Percentiles rank a stretch among this genome's conserved stretches.
Evolutionary conservation across 1,140 invertebrate genomes (phyloP).

Genomic region (Portunus trituberculatus): DNA sequence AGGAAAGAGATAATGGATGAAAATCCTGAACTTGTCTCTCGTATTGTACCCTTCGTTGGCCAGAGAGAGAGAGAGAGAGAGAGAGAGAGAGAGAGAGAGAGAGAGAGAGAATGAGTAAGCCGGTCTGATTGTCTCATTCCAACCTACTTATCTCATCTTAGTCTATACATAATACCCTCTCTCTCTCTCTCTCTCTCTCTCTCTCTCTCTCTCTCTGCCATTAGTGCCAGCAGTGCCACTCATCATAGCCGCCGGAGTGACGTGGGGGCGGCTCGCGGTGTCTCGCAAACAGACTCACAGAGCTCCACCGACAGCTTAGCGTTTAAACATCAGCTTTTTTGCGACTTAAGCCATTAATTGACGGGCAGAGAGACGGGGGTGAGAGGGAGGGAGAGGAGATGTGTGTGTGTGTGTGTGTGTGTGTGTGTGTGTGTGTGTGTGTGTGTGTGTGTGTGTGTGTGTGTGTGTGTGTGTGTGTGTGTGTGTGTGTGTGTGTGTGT

Average conservation of each 20-base stretch:
- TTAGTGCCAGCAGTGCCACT: no score
- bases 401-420: not conserved
- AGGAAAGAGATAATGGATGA: not conserved
- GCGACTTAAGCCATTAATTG: not conserved
- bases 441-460: constrained; percentile 40
- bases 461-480: constrained; percentile 6
- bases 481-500: constrained; percentile 44
- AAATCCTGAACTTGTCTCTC: no score
- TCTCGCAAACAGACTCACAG: not conserved
- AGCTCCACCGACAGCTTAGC: not conserved
- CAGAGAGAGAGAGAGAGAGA: no score
- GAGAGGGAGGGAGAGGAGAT: not conserved
- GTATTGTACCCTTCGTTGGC: no score
- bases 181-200: no score
- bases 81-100: no score
- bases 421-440: constrained; percentile 43
- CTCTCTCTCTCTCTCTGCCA: no score
- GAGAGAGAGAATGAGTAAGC: not conserved
- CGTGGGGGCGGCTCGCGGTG: not conserved
- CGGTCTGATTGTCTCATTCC: not conserved
- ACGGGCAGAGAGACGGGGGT: not conserved
- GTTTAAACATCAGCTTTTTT: constrained; percentile 29
- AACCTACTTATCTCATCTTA: no score
- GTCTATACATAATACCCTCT: no score
- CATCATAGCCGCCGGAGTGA: no score